Evolutionary conservation across 2,797 vertebrate genomes (phyloP), one percentile per base, ranked within the genome.

Genomic region (Parauchenoglanis ngamensis): DNA sequence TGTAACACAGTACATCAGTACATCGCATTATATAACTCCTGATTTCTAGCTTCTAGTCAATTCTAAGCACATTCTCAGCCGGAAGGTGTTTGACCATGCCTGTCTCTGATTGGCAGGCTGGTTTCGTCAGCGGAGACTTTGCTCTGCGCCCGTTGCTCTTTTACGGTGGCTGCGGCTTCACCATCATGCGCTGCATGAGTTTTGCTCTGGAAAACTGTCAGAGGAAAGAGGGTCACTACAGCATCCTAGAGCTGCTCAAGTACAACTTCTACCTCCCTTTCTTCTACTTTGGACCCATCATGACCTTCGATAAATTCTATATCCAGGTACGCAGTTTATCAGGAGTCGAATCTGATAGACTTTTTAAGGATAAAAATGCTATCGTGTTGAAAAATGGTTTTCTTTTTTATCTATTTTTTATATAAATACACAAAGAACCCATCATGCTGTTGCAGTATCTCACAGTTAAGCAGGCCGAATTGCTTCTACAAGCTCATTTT

Each of bases 251-350:
- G 90, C 96, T 99, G 91, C 96, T 99, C 94, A 98, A 98, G 89
- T 99, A 99, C 95, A 99, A 99, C 94, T 99, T 99, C 96, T 99
- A 99, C 96, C 96, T 99, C 91, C 98, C 98, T 0, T 99, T 98
- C 95, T 99, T 99, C 95, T 99, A 98, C 94, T 99, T 99, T 0
- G 98, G 98, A 72, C 98, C 98, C 65, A 94, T 99, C 94, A 98
- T 99, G 98, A 99, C 98, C 0, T 99, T 99, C 79, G 98, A 99
- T 88, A 95, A 94, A 92, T 99, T 97, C 93, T 94, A 97, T 0
- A 83, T 94, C 52, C 98, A 99, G 95, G 98, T 99, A 89, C 19
- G 35, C 12, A n/a, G 21, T 63, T 63, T 17, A 15, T 44, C 40
- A n/a, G 21, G 4, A 17, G 40, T 81, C 23, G 35, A 44, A 21